Evolutionary conservation across 2,888 invertebrate species (phyloP).

Genomic region (Plutella xylostella): DNA sequence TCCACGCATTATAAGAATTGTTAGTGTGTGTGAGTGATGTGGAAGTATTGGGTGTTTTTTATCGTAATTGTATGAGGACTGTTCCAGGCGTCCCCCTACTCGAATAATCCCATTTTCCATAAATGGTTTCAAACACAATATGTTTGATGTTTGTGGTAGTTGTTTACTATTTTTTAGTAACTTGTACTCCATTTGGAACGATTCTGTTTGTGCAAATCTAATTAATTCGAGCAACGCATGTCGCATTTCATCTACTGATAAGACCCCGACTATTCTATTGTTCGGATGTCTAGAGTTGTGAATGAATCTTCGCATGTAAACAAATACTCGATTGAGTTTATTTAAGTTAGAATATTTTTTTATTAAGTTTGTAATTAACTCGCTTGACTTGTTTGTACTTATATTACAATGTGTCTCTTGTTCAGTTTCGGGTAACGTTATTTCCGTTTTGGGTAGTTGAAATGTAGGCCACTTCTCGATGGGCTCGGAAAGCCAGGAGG

Average conservation of each 20-base stretch:
- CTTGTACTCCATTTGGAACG: not conserved
- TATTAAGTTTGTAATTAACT: not conserved
- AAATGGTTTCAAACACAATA: not conserved
- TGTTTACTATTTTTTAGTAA: not conserved
- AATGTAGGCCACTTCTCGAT: not conserved
- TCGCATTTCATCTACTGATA: not conserved
- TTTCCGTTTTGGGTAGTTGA: not conserved
- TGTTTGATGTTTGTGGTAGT: not conserved
- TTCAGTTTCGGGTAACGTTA: too few relatives aligned
- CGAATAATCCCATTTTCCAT: not conserved
- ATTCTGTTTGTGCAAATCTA: not conserved
- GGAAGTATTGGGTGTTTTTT: conserved; percentile 5
- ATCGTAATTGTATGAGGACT: not conserved
- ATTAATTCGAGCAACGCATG: not conserved
- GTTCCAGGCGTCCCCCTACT: conserved; percentile 1
- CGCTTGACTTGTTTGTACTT: not conserved
- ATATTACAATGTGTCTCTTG: not conserved
- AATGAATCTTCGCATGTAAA: not conserved
- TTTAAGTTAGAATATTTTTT: not conserved
- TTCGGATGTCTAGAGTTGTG: too few relatives aligned
- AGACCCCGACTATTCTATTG: too few relatives aligned
- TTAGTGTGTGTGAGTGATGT: not conserved
- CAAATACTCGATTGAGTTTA: not conserved
- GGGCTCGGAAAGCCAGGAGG: not conserved
- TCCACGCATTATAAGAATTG: not conserved